Conservation (phyloP, 2,888 invertebrate genomes). For the Drosophila nigricruria region DNA sequence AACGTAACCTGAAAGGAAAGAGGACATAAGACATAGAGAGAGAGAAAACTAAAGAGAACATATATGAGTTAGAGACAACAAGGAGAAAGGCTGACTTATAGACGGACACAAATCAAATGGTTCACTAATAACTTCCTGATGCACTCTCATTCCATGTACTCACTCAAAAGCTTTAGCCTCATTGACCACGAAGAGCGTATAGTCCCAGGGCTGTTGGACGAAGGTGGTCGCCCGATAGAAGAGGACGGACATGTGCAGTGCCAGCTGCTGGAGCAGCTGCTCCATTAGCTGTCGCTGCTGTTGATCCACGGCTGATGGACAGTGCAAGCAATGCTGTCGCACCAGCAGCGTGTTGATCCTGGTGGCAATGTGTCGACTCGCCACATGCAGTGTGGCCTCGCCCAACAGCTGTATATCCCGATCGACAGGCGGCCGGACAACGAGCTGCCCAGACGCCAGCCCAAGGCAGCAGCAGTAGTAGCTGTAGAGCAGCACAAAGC, state of each 20-base stretch:
- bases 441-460: background rate
- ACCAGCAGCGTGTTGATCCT: slow-evolving; percentile 72
- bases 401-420: slow-evolving; percentile 26
- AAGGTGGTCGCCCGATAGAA: slow-evolving; percentile 31
- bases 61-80: no score
- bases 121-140: no score
- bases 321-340: slow-evolving; percentile 51
- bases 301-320: slow-evolving; percentile 3
- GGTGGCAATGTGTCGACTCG: slow-evolving; percentile 57
- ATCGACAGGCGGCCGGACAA: slow-evolving; percentile 25
- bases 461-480: background rate
- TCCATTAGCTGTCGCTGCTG: slow-evolving; percentile 63
- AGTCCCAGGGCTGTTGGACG: slow-evolving; percentile 61
- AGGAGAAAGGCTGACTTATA: no score
- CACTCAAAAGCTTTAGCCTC: slow-evolving; percentile 61
- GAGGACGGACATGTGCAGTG: slow-evolving; percentile 54
- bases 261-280: slow-evolving; percentile 53
- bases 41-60: no score
- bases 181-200: slow-evolving; percentile 76
- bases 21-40: no score
- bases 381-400: slow-evolving; percentile 50
- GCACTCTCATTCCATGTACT: no score
- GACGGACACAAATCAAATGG: no score
- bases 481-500: slow-evolving; percentile 5
- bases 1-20: no score